These are phyloP conservation scores for Yoshiicerus persimilis DNA, from an alignment of 1,140 invertebrate genomes.

Conservation along the genomic window DNA sequence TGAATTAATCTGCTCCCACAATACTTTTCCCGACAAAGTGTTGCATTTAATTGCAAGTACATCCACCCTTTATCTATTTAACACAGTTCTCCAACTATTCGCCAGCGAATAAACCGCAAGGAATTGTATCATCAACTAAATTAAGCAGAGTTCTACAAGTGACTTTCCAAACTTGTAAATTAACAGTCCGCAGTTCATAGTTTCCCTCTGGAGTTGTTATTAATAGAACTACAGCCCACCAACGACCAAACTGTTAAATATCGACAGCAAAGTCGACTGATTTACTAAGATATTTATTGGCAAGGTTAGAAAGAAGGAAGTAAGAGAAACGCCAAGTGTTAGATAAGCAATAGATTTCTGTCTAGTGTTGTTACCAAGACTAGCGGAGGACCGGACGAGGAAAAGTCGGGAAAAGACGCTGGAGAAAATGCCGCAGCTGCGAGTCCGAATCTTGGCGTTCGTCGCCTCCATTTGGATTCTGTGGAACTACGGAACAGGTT, in stretches of 20 bases:
- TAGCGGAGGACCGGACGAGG: background rate
- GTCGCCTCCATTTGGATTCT: conserved; percentile 39
- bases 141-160: too few species aligned
- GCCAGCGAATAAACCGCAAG: too few species aligned
- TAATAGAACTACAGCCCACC: background rate
- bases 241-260: background rate
- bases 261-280: background rate
- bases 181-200: too few species aligned
- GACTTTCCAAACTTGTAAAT: too few species aligned
- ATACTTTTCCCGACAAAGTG: too few species aligned
- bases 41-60: too few species aligned
- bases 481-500: conserved; percentile 43
- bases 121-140: too few species aligned
- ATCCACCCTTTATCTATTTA: too few species aligned
- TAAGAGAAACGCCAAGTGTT: background rate
- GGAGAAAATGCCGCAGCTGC: conserved; percentile 27
- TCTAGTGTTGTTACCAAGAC: background rate
- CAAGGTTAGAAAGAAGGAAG: background rate
- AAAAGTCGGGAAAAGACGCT: background rate
- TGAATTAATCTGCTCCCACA: too few species aligned
- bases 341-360: background rate
- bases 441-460: conserved; percentile 26
- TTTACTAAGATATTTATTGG: background rate
- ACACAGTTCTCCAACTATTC: too few species aligned
- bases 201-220: too few species aligned